Conservation (phyloP, 2,888 invertebrate species). For the Volucella inanis region DNA sequence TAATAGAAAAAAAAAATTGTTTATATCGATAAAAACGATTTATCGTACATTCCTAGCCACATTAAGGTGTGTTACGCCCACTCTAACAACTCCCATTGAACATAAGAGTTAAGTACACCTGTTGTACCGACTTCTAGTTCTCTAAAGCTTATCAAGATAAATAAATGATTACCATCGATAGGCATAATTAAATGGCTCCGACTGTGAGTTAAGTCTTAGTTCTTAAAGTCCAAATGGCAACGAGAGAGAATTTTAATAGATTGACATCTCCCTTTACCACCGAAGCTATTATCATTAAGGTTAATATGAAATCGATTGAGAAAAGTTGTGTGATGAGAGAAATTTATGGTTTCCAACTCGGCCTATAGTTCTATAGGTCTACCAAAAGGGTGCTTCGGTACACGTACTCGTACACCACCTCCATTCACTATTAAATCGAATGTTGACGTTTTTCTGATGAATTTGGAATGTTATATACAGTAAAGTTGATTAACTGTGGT, state of each 20-base stretch:
- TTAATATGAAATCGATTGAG: slow-evolving; percentile 23
- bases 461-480: too few relatives aligned
- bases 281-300: slow-evolving; percentile 45
- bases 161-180: slow-evolving; percentile 45
- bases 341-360: too few relatives aligned
- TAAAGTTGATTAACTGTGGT: too few relatives aligned
- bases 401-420: too few relatives aligned
- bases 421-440: too few relatives aligned
- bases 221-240: slow-evolving; percentile 20
- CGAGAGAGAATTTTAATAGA: slow-evolving; percentile 31
- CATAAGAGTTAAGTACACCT: too few relatives aligned
- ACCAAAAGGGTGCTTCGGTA: too few relatives aligned
- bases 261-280: slow-evolving; percentile 21
- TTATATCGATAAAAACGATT: slow-evolving; percentile 20
- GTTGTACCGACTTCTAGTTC: too few relatives aligned
- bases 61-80: neutral
- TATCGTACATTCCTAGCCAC: neutral
- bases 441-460: too few relatives aligned
- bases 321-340: too few relatives aligned
- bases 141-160: slow-evolving; percentile 47
- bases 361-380: too few relatives aligned
- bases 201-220: slow-evolving; percentile 27
- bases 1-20: neutral
- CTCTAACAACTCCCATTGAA: neutral
- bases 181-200: slow-evolving; percentile 46